phyloP scores from a whole-genome alignment of 1,140 invertebrate species.

The Hyphantria cunea region DNA sequence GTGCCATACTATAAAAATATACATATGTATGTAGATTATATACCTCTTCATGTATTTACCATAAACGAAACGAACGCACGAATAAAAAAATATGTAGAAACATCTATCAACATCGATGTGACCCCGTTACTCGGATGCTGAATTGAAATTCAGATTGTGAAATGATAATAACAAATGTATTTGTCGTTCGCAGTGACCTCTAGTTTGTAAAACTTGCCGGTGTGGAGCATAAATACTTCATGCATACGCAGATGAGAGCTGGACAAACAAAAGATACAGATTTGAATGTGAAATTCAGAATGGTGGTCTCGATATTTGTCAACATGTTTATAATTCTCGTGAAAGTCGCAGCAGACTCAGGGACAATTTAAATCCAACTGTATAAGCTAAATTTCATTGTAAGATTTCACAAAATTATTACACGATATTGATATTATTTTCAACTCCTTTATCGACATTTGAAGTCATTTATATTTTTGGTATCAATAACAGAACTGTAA shows the following conservation, averaged over 20 bases:
- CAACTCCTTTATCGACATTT: slow-evolving; percentile 4
- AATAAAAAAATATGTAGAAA: slow-evolving; percentile 70
- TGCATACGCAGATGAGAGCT: slow-evolving; percentile 69
- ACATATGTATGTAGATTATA: slow-evolving; percentile 7
- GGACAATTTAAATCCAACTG: not conserved
- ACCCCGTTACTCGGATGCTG: slow-evolving; percentile 73
- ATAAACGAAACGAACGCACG: slow-evolving; percentile 43
- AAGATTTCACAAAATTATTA: too few relatives aligned
- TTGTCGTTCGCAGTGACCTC: slow-evolving; percentile 72
- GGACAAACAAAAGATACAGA: slow-evolving; percentile 70
- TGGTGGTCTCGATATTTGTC: slow-evolving; percentile 65
- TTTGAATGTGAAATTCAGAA: slow-evolving; percentile 74
- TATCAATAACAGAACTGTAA: too few relatives aligned
- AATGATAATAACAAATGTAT: slow-evolving; percentile 78
- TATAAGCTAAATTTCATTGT: too few relatives aligned
- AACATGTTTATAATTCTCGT: slow-evolving; percentile 53
- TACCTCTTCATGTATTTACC: slow-evolving; percentile 17
- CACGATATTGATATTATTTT: too few relatives aligned
- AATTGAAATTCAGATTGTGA: slow-evolving; percentile 75
- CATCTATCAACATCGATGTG: slow-evolving; percentile 67
- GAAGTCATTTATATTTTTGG: too few relatives aligned
- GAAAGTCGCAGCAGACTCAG: slow-evolving; percentile 16
- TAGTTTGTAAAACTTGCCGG: slow-evolving; percentile 53
- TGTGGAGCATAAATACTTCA: slow-evolving; percentile 61
- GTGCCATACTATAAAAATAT: slow-evolving; percentile 33